These are phyloP conservation scores for Frieseomelitta varia DNA, from an alignment of 1,140 invertebrate species.

Conservation along the genomic window DNA sequence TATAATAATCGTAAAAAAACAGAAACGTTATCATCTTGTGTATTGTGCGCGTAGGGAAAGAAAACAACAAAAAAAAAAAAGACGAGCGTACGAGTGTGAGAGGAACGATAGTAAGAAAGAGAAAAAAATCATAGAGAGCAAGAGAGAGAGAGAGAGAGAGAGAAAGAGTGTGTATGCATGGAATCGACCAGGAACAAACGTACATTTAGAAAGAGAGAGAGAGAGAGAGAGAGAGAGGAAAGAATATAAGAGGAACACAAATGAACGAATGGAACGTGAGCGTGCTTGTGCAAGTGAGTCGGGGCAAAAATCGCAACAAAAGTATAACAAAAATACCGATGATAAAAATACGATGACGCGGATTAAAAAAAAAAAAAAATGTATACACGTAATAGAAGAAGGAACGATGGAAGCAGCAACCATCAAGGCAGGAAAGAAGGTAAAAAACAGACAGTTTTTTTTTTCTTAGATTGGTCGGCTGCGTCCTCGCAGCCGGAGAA, in stretches of 20 bases:
- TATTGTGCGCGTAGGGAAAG: conserved; percentile 63
- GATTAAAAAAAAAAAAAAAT: conserved; percentile 16
- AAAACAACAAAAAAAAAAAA: conserved; percentile 37
- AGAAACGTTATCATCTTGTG: conserved; percentile 75
- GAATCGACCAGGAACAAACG: conserved; percentile 63
- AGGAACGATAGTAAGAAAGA: not conserved
- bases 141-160: not conserved
- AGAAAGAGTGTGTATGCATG: conserved; percentile 53
- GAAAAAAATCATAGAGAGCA: conserved; percentile 34
- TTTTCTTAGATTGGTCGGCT: conserved; percentile 32
- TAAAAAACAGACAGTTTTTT: conserved; percentile 19
- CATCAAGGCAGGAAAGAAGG: not conserved
- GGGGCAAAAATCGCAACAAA: conserved; percentile 60
- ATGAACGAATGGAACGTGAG: conserved; percentile 59
- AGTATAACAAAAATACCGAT: conserved; percentile 16
- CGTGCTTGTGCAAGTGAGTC: conserved; percentile 67
- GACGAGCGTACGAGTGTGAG: conserved; percentile 9
- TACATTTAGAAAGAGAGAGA: not conserved
- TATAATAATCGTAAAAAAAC: conserved; percentile 78
- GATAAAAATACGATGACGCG: not conserved
- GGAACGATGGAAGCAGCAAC: not conserved
- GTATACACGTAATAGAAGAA: not conserved
- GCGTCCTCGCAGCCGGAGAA: not conserved
- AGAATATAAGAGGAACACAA: not conserved
- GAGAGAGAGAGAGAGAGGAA: not conserved